These are phyloP conservation scores for Eidolon dupreanum DNA, from an alignment of 2,797 vertebrate genomes.

Conservation along the genomic window DNA sequence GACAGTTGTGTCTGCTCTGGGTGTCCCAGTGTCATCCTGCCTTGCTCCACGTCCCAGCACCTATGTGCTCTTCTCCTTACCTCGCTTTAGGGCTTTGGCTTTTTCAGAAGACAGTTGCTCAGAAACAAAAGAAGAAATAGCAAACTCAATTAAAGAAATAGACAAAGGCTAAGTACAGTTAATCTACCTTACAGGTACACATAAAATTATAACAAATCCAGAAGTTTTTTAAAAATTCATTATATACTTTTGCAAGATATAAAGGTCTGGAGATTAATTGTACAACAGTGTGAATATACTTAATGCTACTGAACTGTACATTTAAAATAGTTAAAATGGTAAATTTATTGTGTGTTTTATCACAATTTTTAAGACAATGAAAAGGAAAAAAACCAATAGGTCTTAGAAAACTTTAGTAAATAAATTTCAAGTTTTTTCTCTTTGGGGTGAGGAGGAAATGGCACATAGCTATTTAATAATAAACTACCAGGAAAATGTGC, in stretches of 20 bases:
- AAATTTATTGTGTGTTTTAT: neutral
- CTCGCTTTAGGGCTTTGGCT: neutral
- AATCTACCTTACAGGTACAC: neutral
- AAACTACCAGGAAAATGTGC: neutral
- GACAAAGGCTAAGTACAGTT: neutral
- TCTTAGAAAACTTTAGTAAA: neutral
- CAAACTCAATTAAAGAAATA: slow-evolving; percentile 10
- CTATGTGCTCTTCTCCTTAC: neutral
- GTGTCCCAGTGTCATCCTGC: neutral
- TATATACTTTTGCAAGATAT: neutral
- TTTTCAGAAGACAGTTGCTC: neutral
- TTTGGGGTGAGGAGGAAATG: neutral
- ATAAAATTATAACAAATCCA: neutral
- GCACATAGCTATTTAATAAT: neutral
- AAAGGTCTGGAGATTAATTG: neutral
- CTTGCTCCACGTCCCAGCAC: neutral
- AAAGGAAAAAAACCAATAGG: neutral
- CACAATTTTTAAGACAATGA: neutral
- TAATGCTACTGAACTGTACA: neutral
- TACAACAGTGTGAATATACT: neutral
- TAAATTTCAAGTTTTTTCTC: neutral
- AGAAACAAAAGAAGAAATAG: neutral
- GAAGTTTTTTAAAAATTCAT: neutral
- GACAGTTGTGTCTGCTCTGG: neutral
- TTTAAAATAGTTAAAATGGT: neutral